Percentiles rank a stretch among this genome's conserved stretches.
These are phyloP conservation scores for Oreonectes daqikongensis DNA, from an alignment of 2,797 vertebrate genomes.

Conservation along the genomic window DNA sequence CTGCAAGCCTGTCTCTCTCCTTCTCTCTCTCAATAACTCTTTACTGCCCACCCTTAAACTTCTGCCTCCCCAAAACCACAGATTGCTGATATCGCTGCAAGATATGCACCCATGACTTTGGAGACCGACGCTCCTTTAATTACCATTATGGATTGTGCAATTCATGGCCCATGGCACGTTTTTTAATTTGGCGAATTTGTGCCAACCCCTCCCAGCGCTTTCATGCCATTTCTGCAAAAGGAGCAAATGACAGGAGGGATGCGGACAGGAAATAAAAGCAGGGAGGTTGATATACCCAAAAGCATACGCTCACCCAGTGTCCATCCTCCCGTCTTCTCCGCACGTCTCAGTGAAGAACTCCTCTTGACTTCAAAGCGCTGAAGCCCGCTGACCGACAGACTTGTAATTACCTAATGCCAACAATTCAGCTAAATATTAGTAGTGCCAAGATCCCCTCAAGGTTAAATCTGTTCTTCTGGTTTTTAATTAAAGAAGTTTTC, in stretches of 20 bases:
- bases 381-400: conserved; percentile 12
- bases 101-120: conserved; percentile 65
- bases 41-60: background rate
- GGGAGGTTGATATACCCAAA: conserved; percentile 23
- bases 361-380: conserved; percentile 30
- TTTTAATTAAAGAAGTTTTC: conserved; percentile 41
- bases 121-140: conserved; percentile 71
- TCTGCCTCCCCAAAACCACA: conserved; percentile 48
- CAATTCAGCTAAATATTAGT: conserved; percentile 37
- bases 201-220: conserved; percentile 52
- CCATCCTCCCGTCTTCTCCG: conserved; percentile 17
- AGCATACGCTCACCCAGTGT: conserved; percentile 23
- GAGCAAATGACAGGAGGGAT: conserved; percentile 57
- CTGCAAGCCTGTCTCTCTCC: conserved; percentile 51
- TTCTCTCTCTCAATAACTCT: conserved; percentile 36
- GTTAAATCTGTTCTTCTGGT: conserved; percentile 38
- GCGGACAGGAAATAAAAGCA: conserved; percentile 36
- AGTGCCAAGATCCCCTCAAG: conserved; percentile 39
- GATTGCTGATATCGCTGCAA: conserved; percentile 64
- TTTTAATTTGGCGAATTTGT: conserved; percentile 60
- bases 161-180: conserved; percentile 60
- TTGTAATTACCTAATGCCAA: conserved; percentile 49
- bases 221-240: conserved; percentile 53
- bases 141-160: conserved; percentile 66
- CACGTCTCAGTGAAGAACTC: conserved; percentile 36